Evolutionary conservation across 2,888 invertebrate genomes (phyloP), one percentile per base, ranked within the genome.

Genomic region (Ophion slaviceki): DNA sequence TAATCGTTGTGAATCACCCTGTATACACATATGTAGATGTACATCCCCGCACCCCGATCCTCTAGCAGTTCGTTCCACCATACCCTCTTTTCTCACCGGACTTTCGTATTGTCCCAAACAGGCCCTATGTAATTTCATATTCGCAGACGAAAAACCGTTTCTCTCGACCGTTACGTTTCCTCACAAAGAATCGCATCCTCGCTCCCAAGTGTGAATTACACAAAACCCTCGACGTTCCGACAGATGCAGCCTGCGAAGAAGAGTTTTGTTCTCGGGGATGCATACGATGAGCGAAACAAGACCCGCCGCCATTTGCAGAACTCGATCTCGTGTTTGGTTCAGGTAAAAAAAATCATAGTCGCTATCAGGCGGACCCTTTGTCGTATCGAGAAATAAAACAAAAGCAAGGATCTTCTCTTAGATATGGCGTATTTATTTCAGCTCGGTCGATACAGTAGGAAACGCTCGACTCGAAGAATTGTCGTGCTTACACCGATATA

Each of bases 111-210:
- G 7, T 20, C 28, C 17, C 47, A 68, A 78, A 57, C 59, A 32
- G 36, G 36, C 24, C 20, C 36, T 79, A 81, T 85, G 81, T 45
- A 85, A 85, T 85, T 74, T 64, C 74, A 81, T 85, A 85, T 77
- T n/a, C 40, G 62, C 32, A 53, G 17, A 40, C 68, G 66, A 72
- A 68, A 66, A 24, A 28, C 62, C 7, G 36, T 74, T 11, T 57
- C 40, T 67, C 4, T 36, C 36, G 20, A 84, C 53, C 66, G 61
- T 77, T 74, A n/a, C 47, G 53, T 53, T 53, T 53, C 14, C 14
- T 17, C 14, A 53, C 53, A 53, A 53, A 53, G 53, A 17, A 53
- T 53, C 53, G 53, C n/a, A 64, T 59, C 8, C 5, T 14, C 14
- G 1, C 53, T 53, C 53, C 14, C 53, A 20, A 32, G 14, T 61